Evolutionary conservation across 2,888 invertebrate genomes (phyloP), one percentile per base, ranked within the genome.

Genomic region (Physocephala rufipes): DNA sequence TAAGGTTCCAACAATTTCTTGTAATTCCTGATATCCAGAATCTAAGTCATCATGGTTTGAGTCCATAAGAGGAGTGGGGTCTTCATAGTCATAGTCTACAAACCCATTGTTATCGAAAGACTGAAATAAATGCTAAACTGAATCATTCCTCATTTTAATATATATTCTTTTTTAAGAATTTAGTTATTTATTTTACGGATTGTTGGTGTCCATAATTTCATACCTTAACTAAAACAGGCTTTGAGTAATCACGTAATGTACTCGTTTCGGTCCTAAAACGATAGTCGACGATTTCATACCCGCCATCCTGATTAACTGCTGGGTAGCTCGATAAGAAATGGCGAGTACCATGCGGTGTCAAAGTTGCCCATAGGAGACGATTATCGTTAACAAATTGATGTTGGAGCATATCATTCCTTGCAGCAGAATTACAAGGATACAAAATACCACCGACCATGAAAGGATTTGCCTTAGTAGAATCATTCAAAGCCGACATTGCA

Each of bases 71-170:
- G 93, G 91, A 1, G 92, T 92, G 3, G 93, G 91, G 79, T 94
- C 94, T 83, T 93, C 93, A 82, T 92, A 92, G 77, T 95, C 94
- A 65, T 93, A 93, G 84, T 93, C 93, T 84, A 93, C 91, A 83
- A 93, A 93, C 43, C 92, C 91, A 70, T 91, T 91, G 81, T 94
- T 94, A 84, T 91, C 91, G 82, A 91, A 91, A 71, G 89, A 85
- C 85, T 86, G 69, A 79, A 78, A 24, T 9, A 53, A 28, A n/a
- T n/a, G n/a, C n/a, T n/a, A n/a, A n/a, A n/a, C n/a, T n/a, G n/a
- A n/a, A n/a, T n/a, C n/a, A n/a, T n/a, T n/a, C n/a, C n/a, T n/a
- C n/a, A 49, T 49, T 49, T 49, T 49, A 49, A n/a, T 49, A 49
- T n/a, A 49, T 19, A n/a, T n/a, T 19, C 2, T 49, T 49, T 49